phyloP scores from a whole-genome alignment of 2,888 invertebrate species.

The Torymus aiolomorphi region DNA sequence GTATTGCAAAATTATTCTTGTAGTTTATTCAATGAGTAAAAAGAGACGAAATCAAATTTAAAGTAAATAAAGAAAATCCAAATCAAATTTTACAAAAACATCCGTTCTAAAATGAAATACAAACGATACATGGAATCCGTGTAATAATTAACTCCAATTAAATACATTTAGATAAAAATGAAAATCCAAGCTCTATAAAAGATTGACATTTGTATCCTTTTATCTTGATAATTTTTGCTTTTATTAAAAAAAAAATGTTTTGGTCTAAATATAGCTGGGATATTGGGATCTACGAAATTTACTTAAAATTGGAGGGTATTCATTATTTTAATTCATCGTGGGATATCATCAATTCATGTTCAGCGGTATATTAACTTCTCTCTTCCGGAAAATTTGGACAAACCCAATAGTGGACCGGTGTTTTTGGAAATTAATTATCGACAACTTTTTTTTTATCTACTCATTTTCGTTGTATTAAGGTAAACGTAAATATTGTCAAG shows the following conservation, averaged over 20 bases:
- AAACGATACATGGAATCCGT: too few relatives aligned
- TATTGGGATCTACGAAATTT: conserved; percentile 15
- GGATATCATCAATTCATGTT: conserved; percentile 5
- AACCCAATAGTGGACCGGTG: conserved; percentile 34
- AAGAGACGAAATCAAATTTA: too few relatives aligned
- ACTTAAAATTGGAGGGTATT: conserved; percentile 5
- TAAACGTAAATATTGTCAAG: conserved; percentile 52
- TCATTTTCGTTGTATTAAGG: conserved; percentile 49
- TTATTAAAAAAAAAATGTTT: conserved; percentile 26
- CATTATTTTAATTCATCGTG: conserved; percentile 3
- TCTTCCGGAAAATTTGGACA: conserved; percentile 18
- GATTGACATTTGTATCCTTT: conserved; percentile 19
- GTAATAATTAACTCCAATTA: neutral
- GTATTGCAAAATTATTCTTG: too few relatives aligned
- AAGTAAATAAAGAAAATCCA: too few relatives aligned
- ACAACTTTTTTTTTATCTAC: conserved; percentile 35
- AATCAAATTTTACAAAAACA: too few relatives aligned
- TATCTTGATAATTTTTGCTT: conserved; percentile 35
- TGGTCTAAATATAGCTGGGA: conserved; percentile 12
- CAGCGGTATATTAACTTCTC: neutral
- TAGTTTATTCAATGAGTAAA: too few relatives aligned
- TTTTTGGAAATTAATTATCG: conserved; percentile 14
- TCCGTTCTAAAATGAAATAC: too few relatives aligned
- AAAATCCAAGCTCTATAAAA: conserved; percentile 17
- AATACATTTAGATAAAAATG: neutral